A percentile compares a stretch with the other conserved stretches of the same genome.
phyloP scores from a whole-genome alignment of 2,888 invertebrate genomes.

The Andrena haemorrhoa region DNA sequence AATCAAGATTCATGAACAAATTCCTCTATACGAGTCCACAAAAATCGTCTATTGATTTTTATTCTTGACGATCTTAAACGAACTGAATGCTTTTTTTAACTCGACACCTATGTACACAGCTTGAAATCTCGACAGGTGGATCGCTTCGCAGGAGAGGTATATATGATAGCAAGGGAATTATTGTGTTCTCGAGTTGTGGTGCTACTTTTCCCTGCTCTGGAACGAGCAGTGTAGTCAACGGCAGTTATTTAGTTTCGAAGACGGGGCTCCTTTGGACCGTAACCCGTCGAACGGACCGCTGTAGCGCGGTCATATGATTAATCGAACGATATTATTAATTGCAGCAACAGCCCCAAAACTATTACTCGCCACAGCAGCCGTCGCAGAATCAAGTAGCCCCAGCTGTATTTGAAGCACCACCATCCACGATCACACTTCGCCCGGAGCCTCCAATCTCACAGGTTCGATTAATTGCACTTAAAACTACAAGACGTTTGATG shows the following conservation, averaged over 20 bases:
- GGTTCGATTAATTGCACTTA: conserved; percentile 70
- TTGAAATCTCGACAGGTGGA: conserved; percentile 52
- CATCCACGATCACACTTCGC: conserved; percentile 90
- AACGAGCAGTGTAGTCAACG: conserved; percentile 60
- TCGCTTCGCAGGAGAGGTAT: conserved; percentile 33
- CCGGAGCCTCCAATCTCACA: conserved; percentile 91
- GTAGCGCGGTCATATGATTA: neutral
- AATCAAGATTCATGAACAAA: no score
- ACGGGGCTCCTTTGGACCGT: conserved; percentile 7
- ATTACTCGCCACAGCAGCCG: conserved; percentile 64
- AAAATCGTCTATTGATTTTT: neutral
- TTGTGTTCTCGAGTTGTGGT: conserved; percentile 18
- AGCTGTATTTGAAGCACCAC: conserved; percentile 87
- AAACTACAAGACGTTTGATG: neutral
- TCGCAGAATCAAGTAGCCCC: conserved; percentile 64
- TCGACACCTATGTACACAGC: conserved; percentile 20
- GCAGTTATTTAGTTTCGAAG: conserved; percentile 34
- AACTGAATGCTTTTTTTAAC: neutral
- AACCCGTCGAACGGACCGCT: conserved; percentile 35
- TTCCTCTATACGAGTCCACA: neutral
- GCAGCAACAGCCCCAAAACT: conserved; percentile 67
- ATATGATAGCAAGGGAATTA: conserved; percentile 22
- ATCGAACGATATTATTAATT: conserved; percentile 47
- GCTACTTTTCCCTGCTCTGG: conserved; percentile 38
- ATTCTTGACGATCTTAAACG: neutral